Base-by-base conservation (phyloP, 2,797 vertebrate genomes). In the Protonibea diacanthus region DNA sequence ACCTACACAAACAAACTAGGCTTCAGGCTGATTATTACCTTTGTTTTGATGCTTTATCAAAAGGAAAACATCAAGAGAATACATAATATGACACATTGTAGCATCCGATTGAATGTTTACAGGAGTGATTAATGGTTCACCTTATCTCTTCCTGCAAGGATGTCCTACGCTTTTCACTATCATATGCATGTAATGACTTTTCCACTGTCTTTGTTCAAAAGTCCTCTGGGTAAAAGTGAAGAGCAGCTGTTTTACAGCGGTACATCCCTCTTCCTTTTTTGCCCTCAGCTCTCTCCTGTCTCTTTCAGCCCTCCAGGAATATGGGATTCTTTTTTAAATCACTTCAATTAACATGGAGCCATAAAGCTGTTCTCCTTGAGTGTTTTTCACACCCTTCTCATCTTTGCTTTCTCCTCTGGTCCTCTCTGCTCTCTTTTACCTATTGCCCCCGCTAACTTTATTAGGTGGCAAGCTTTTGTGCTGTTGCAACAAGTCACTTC, bases 241-340 rank as follows among this genome's bases (percentile, higher is more conserved):
- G 65, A 87, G 81, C 93, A 94, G 87, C 91, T 94, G 89, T 93
- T 95, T 95, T 95, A 94, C 65, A 85, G 88, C 68, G 40, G 84
- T 69, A 70, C 79, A 81, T 82, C 85, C 89, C 82, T 88, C 88
- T 90, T 91, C 90, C 88, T 87, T 75, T 86, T 78, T 68, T 38
- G 27, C 83, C 83, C 48, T 74, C 29, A 38, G 68, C 67, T 84
- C 83, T 88, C 70, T 85, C 83, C 85, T 87, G 89, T 93, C 82
- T 89, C 88, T 93, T 89, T 89, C 57, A 81, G 77, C 84, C 90
- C 92, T 87, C 51, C 47, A 89, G 91, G 79, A 93, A 92, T 86
- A 88, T 85, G 58, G 82, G 74, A 89, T 90, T 90, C 88, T 94
- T 89, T 92, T 89, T 85, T 64, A 91, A 94, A 92, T 92, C 76